Base-by-base conservation (phyloP, 2,888 invertebrate species). In the Masnerella sp. region DNA sequence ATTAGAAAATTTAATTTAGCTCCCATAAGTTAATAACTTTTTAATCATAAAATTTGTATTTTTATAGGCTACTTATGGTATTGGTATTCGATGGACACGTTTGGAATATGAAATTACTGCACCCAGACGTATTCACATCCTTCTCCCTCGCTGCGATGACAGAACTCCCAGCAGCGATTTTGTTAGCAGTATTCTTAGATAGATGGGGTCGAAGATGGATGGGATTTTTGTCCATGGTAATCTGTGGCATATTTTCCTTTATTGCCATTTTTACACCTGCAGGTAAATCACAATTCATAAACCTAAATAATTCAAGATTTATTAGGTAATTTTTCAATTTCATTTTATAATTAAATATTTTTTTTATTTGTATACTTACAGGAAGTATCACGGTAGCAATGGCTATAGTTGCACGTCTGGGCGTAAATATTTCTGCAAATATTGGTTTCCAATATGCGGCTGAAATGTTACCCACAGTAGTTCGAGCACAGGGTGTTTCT, bases 371-470 rank as follows among this genome's bases (percentile, higher is more conserved):
- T 73, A 58, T 67, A n/a, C n/a, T n/a, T 84, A 80, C 85, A 93
- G 93, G 94, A 56, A 90, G 92, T 0, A 91, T 92, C 1, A 94
- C 94, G 42, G 95, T 95, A 0, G 89, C 93, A 0, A 89, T 95
- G 78, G 96, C 96, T 17, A 95, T 96, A 76, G 88, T 93, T 71
- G 96, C 96, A 0, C 90, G 96, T 18, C 95, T 96, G 77, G 93
- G 95, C 67, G 94, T 96, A 30, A 96, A 96, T 87, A 94, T 96
- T 51, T 94, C 96, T 0, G 96, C 96, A 86, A 96, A 96, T 88
- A 96, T 96, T 76, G 96, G 96, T 0, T 90, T 96, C 2, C 96
- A 96, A 83, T 96, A 96, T 88, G 96, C 95, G 0, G 96, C 96
- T 0, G 96, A 96, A 85, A 88, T 96, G 51, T 86, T 96, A 12